Evolutionary conservation across 2,888 invertebrate species (phyloP).

Genomic region (Tenthredo notha): DNA sequence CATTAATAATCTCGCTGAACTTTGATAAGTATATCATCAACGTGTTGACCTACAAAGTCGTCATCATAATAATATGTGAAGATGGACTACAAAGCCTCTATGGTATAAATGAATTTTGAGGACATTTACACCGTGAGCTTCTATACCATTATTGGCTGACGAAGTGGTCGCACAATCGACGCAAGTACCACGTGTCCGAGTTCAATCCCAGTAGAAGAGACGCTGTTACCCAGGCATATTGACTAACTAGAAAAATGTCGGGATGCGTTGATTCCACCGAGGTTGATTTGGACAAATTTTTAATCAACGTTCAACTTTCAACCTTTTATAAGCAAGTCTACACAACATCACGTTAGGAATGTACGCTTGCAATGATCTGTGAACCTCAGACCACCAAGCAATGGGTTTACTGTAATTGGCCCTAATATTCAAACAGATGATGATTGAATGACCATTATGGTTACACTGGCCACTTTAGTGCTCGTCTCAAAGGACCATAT

Average conservation of each 20-base stretch:
- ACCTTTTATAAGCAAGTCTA: background rate
- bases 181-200: background rate
- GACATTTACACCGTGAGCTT: background rate
- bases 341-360: no score
- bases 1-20: background rate
- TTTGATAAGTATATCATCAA: background rate
- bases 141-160: background rate
- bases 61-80: background rate
- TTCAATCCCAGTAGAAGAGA: slow-evolving; percentile 3
- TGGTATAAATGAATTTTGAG: background rate
- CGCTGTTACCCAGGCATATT: background rate
- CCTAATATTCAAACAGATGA: no score
- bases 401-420: no score
- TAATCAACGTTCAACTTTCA: background rate
- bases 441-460: no score
- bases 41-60: background rate
- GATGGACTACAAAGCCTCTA: background rate
- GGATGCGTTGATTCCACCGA: background rate
- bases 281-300: slow-evolving; percentile 3
- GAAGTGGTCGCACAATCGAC: background rate
- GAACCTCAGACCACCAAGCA: no score
- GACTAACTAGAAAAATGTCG: background rate
- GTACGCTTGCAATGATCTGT: no score
- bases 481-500: no score
- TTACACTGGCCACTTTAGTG: no score